Evolutionary conservation across 2,888 invertebrate species (phyloP), one percentile per base, ranked within the genome.

Genomic region (Hypolimnas misippus): DNA sequence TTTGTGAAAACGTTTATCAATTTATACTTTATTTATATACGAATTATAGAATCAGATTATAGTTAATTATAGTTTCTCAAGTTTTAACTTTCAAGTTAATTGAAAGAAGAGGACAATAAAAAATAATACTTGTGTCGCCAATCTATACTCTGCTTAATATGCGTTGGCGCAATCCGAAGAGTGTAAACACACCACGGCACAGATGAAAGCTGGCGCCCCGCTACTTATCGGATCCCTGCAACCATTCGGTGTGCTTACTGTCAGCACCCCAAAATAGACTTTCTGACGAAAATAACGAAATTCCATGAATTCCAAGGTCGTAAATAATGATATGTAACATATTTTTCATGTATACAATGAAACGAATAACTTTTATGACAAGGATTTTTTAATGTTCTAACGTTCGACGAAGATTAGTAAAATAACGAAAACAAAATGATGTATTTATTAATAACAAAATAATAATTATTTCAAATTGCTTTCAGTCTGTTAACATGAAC

Each of bases 181-280:
- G 79, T 78, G 84, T 86, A 85, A 84, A 87, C 81, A 87, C 78
- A 82, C 79, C 62, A 79, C 80, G 73, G 76, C 71, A 69, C 77
- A 89, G 87, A 88, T 89, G 89, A 89, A 88, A 90, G 91, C 83
- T 84, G 84, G 86, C 62, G 65, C 74, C 75, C 82, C 74, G 49
- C 84, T 87, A 90, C 91, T 91, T 91, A 91, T 89, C 88, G 82
- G 80, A 82, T 83, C 79, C 76, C 79, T 84, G 81, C 84, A 81
- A 82, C 80, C 83, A 84, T 81, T 81, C 82, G 82, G 63, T 85
- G 86, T 83, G 79, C 77, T 79, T 76, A 83, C 83, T 86, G 89
- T 90, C 89, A 89, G 78, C 86, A 84, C 79, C 84, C 85, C 75
- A 77, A 89, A 90, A 92, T 90, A 91, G 87, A 87, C 76, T 59